phyloP scores from a whole-genome alignment of 2,888 invertebrate genomes.

The Drosophila percnosoma region DNA sequence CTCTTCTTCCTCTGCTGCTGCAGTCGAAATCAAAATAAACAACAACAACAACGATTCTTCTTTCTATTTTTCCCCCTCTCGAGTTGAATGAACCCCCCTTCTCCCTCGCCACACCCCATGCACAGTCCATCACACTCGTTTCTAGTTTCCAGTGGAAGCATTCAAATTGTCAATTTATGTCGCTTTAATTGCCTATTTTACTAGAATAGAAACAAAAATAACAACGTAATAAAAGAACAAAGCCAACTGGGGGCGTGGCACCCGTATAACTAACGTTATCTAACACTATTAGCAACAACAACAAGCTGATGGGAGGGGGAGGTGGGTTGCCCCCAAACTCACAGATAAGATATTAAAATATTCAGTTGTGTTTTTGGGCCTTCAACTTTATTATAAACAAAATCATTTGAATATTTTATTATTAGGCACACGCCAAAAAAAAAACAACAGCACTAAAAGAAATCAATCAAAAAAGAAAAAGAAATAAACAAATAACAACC shows the following conservation, averaged over 20 bases:
- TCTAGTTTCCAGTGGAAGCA: not conserved
- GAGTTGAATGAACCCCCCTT: slow-evolving; percentile 51
- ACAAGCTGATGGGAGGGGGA: not conserved
- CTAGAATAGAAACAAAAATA: slow-evolving; percentile 10
- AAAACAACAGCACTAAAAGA: slow-evolving; percentile 35
- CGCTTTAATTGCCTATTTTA: slow-evolving; percentile 49
- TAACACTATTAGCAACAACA: slow-evolving; percentile 33
- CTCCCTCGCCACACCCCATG: not conserved
- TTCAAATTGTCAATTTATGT: slow-evolving; percentile 26
- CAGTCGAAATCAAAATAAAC: slow-evolving; percentile 56
- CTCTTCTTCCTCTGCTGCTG: slow-evolving; percentile 20
- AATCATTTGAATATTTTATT: slow-evolving; percentile 69
- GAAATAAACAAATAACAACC: slow-evolving; percentile 48
- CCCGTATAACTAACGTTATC: slow-evolving; percentile 37
- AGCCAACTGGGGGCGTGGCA: slow-evolving; percentile 37
- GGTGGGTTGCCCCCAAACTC: not conserved
- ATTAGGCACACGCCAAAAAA: slow-evolving; percentile 40
- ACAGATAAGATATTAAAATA: slow-evolving; percentile 40
- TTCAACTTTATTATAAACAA: slow-evolving; percentile 74
- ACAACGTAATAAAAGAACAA: slow-evolving; percentile 51
- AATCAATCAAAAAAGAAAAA: slow-evolving; percentile 62
- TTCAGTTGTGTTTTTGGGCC: slow-evolving; percentile 4
- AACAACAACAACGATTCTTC: slow-evolving; percentile 36
- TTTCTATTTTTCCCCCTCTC: slow-evolving; percentile 24
- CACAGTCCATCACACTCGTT: no score